Evolutionary conservation across 2,888 invertebrate genomes (phyloP).

Genomic region (Eugnorisma glareosa): DNA sequence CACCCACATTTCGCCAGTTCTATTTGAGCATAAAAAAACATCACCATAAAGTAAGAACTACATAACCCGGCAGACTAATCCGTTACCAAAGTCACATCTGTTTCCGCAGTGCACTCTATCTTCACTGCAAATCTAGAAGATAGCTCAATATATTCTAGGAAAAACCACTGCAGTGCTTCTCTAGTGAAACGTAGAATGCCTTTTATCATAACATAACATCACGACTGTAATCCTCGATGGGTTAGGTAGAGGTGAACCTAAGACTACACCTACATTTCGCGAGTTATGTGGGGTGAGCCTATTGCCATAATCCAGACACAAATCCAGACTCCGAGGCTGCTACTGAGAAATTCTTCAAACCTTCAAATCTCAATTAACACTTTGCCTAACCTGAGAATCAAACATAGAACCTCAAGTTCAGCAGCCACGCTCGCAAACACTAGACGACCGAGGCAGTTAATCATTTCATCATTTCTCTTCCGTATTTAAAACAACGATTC

Average conservation of each 20-base stretch:
- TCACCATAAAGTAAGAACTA: background rate
- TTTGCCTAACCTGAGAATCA: background rate
- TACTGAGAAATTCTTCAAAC: background rate
- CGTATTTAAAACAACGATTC: slow-evolving; percentile 7
- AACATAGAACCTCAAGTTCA: no score
- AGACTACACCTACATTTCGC: background rate
- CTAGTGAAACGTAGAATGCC: background rate
- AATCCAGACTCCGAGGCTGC: background rate
- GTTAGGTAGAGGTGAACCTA: background rate
- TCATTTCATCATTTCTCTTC: background rate
- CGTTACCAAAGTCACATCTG: background rate
- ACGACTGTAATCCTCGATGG: background rate
- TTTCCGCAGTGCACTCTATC: background rate
- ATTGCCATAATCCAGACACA: background rate
- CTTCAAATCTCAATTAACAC: background rate
- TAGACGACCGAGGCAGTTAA: background rate
- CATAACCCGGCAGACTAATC: background rate
- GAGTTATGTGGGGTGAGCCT: background rate
- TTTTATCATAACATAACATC: background rate
- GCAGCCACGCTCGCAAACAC: background rate
- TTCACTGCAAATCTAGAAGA: background rate
- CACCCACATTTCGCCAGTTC: no score
- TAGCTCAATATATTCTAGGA: background rate
- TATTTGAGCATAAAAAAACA: background rate
- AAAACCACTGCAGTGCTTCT: background rate